Evolutionary conservation across 2,113 vertebrate genomes (phyloP).

Genomic region (Orycteropus afer): DNA sequence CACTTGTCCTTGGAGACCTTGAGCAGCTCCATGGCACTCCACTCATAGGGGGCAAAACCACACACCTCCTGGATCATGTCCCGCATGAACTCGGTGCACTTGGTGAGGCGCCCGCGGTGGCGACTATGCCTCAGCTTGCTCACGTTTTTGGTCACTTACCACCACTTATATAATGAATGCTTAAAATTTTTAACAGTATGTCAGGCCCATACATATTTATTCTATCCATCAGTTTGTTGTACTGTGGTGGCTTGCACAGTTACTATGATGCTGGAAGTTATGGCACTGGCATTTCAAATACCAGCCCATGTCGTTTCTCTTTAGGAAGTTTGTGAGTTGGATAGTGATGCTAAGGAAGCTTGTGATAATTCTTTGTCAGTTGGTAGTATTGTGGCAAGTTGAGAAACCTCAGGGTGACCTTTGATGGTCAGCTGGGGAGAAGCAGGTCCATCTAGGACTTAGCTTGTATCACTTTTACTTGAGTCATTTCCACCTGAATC

Average conservation of each 20-base stretch:
- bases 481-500: constrained; percentile 58
- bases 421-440: constrained; percentile 48
- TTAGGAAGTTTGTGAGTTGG: constrained; percentile 31
- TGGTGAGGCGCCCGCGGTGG: too few relatives aligned
- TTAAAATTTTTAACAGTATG: background rate
- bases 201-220: background rate
- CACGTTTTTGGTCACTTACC: too few relatives aligned
- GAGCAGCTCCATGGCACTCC: too few relatives aligned
- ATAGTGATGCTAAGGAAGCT: constrained; percentile 9
- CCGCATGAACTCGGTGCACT: too few relatives aligned
- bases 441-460: constrained; percentile 16
- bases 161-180: too few relatives aligned
- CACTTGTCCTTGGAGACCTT: too few relatives aligned
- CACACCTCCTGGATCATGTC: too few relatives aligned
- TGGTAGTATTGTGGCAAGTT: constrained; percentile 36
- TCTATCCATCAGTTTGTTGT: background rate
- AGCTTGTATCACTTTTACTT: constrained; percentile 51
- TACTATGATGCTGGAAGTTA: background rate
- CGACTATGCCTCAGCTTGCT: too few relatives aligned
- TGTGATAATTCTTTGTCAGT: background rate
- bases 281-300: background rate
- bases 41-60: too few relatives aligned
- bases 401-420: constrained; percentile 44
- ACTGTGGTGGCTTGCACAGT: background rate
- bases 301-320: background rate